Base-by-base conservation (phyloP, 2,113 vertebrate species). In the Aegithalos caudatus region DNA sequence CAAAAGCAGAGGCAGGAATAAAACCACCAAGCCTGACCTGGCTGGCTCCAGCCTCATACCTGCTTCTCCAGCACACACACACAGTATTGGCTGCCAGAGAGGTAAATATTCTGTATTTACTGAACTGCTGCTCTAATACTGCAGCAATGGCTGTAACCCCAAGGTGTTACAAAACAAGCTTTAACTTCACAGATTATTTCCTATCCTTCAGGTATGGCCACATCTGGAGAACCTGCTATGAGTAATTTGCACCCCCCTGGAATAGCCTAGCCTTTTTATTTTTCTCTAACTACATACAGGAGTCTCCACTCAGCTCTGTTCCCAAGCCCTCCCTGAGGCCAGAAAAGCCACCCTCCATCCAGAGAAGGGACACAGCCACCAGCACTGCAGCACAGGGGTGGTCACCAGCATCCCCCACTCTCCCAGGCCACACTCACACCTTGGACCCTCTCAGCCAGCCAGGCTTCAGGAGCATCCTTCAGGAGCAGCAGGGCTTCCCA, bases 1-100 rank as follows among this genome's bases (percentile, higher is more conserved):
- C 37, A 51, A 69, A 50, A 31, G 45, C 35, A 69, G 70, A 70
- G 42, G 35, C 56, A 91, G 40, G 40, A 62, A 47, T 10, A 76
- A 8, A 38, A 4, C 1, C 2, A 5, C 65, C 2, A 3, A 54
- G 2, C 19, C 31, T 25, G 20, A 28, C 53, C 50, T 15, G 50
- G 37, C 45, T 65, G 20, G 17, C 22, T 31, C 40, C 66, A 82
- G 66, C 56, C 61, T 82, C 12, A 0, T 10, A 16, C 33, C 33
- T 44, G 45, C 33, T 77, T 42, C 61, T 57, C 42, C n/a, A 42
- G 12, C 19, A 5, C 19, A 61, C 51, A 45, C 28, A 57, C 29
- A 56, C 9, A 35, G 6, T 10, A 33, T 22, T 31, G 33, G 25
- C 62, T 62, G 53, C 29, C 42, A 88, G 47, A 71, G 53, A 0